Base-by-base conservation (phyloP, 2,888 invertebrate species). In the Macaria notata region DNA sequence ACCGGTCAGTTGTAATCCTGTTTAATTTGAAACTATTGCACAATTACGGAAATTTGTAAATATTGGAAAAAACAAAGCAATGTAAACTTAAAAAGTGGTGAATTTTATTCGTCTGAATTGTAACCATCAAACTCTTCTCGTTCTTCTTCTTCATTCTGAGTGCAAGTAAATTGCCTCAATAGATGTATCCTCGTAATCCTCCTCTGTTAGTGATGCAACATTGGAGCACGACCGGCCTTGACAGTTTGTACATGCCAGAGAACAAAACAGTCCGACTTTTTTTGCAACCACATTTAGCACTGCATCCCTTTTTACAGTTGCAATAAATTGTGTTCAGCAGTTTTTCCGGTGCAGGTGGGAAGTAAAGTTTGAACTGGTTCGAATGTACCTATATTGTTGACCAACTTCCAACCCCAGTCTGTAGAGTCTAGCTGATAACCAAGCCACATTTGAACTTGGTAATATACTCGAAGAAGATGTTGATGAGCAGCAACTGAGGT, bases 211-310 rank as follows among this genome's bases (percentile, higher is more conserved):
- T 7, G n/a, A n/a, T n/a, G n/a, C n/a, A n/a, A n/a, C n/a, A n/a
- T n/a, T n/a, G n/a, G n/a, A n/a, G n/a, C n/a, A 36, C 36, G 36
- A 36, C 36, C 36, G 36, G 36, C 36, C 36, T 36, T 36, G 36
- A 36, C 7, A 36, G 7, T 36, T 36, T 36, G 36, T 36, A 7
- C 36, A 36, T 36, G 36, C 36, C 36, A 36, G 7, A 36, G 36
- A 36, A 36, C 36, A 36, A 36, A 7, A 36, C 36, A 36, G 36
- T 42, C 42, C 42, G 42, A 42, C 42, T 42, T 42, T 42, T n/a
- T 42, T 42, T 42, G 42, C 42, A 42, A 42, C 42, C 42, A 42
- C 42, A 42, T 42, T 42, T 42, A 42, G 42, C 42, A 42, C 42
- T 42, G 42, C 42, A 36, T 36, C 36, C 36, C 36, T 36, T 36